phyloP scores from a whole-genome alignment of 2,888 invertebrate genomes.

The Dryomyza anilis region DNA sequence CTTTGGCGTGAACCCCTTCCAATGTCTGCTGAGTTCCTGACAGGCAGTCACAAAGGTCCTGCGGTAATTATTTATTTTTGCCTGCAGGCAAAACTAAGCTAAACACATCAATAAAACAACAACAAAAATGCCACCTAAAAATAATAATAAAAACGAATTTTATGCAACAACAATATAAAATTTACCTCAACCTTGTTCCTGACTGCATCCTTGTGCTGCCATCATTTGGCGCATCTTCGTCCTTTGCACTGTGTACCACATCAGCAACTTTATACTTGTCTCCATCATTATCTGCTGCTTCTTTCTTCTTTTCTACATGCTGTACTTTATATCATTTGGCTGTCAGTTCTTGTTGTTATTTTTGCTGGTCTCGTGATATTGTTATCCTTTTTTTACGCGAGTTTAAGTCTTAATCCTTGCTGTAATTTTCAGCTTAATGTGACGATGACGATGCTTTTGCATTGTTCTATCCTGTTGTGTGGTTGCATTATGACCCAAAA shows the following conservation, averaged over 20 bases:
- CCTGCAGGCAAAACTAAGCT: slow-evolving; percentile 38
- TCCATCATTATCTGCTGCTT: too few species aligned
- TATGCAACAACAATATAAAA: not conserved
- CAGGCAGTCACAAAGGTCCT: slow-evolving; percentile 24
- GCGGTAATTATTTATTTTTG: slow-evolving; percentile 25
- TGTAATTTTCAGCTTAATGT: slow-evolving; percentile 51
- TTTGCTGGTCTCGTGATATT: slow-evolving; percentile 5
- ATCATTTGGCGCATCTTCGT: not conserved
- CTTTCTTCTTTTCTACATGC: not conserved
- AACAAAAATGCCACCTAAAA: too few species aligned
- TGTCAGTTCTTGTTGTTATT: not conserved
- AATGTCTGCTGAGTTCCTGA: slow-evolving; percentile 14
- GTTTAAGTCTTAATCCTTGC: slow-evolving; percentile 48
- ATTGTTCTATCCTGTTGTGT: not conserved
- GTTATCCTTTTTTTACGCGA: slow-evolving; percentile 31
- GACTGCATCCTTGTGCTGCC: not conserved
- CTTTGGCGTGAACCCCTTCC: not conserved
- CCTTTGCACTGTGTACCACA: not conserved
- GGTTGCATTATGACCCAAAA: too few species aligned
- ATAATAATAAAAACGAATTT: slow-evolving; percentile 7
- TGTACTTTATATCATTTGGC: not conserved
- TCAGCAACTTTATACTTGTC: too few species aligned
- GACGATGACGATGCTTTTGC: not conserved
- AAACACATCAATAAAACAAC: slow-evolving; percentile 11
- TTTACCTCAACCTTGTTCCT: not conserved